phyloP scores from a whole-genome alignment of 2,888 invertebrate species.

The Protula sp. region DNA sequence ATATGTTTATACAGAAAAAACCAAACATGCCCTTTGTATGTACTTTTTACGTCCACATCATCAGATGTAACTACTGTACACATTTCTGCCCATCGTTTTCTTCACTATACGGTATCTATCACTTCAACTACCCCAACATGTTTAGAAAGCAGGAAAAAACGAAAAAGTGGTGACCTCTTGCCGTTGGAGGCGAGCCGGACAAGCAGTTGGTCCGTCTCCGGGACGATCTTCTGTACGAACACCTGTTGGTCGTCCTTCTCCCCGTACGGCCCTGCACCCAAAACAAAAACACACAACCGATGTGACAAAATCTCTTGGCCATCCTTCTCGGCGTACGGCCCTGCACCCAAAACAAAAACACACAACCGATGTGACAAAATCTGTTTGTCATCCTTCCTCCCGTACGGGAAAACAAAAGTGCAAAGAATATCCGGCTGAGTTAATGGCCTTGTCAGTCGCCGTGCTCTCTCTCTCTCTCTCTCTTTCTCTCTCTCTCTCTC shows the following conservation, averaged over 20 bases:
- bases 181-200: conserved; percentile 93
- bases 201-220: conserved; percentile 91
- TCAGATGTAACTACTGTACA: no score
- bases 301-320: conserved; percentile 98
- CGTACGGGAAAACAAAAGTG: conserved; percentile 70
- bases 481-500: no score
- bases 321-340: conserved; percentile 93
- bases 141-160: no score
- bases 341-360: conserved; percentile 22
- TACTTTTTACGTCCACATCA: no score
- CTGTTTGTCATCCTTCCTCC: conserved; percentile 93
- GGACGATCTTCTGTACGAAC: conserved; percentile 95
- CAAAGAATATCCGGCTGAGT: no score
- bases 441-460: no score
- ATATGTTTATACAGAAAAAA: background rate
- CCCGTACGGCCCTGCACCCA: conserved; percentile 70
- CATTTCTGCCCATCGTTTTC: no score
- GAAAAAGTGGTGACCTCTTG: no score
- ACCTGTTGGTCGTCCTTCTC: conserved; percentile 98
- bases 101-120: no score
- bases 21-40: no score
- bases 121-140: no score
- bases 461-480: no score
- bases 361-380: background rate
- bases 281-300: background rate